Conservation (phyloP, 2,113 vertebrate species). For the Pedetes capensis region DNA sequence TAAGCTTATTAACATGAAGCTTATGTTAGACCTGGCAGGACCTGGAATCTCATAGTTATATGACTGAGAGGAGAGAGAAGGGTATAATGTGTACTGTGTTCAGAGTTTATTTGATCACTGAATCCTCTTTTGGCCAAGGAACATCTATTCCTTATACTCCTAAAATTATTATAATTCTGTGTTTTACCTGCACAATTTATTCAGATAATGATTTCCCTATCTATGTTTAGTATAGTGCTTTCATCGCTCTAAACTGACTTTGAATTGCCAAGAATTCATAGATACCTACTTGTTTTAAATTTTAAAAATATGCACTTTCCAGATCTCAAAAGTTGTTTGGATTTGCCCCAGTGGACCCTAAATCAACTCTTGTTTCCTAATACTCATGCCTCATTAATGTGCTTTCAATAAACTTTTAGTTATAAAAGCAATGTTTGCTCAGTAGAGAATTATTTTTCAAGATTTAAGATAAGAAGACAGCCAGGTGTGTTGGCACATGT, state of each 20-base stretch:
- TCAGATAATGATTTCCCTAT: neutral
- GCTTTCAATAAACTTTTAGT: slow-evolving; percentile 28
- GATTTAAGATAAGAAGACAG: neutral
- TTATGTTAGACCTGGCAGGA: slow-evolving; percentile 4
- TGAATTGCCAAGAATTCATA: neutral
- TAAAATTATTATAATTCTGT: neutral
- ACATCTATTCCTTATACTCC: neutral
- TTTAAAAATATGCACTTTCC: neutral
- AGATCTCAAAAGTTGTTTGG: slow-evolving; percentile 33
- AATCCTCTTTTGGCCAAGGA: slow-evolving; percentile 32
- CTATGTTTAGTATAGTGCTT: neutral
- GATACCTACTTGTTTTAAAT: slow-evolving; percentile 17
- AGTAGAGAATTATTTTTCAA: neutral
- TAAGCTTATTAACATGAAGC: neutral
- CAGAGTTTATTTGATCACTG: neutral
- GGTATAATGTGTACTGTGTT: neutral
- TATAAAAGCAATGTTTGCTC: neutral
- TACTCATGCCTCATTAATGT: neutral
- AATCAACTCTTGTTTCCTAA: slow-evolving; percentile 1
- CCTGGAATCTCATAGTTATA: neutral
- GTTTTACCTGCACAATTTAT: slow-evolving; percentile 12
- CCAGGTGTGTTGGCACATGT: too few species aligned
- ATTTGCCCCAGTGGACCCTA: neutral
- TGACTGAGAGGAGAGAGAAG: neutral
- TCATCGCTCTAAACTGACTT: neutral